Conservation (phyloP, 2,113 vertebrate species). For the Menidia beryllina region DNA sequence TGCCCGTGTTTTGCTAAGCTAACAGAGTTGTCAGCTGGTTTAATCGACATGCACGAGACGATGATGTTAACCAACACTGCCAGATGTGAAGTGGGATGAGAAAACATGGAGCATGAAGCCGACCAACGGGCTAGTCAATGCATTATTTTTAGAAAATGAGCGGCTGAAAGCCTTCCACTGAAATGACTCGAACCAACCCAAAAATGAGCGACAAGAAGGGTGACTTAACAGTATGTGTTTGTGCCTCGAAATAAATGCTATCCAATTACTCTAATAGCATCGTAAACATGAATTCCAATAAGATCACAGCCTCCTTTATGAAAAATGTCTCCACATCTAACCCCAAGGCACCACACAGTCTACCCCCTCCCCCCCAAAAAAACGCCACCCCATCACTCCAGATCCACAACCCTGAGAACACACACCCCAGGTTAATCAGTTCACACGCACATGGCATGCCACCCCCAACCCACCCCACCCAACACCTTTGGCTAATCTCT, state of each 20-base stretch:
- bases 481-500: slow-evolving; percentile 74
- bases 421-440: slow-evolving; percentile 70
- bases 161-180: no score
- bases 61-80: no score
- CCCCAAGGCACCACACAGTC: slow-evolving; percentile 9
- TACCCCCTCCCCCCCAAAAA: slow-evolving; percentile 35
- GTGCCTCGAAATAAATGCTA: slow-evolving; percentile 58
- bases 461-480: slow-evolving; percentile 55
- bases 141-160: no score
- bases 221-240: slow-evolving; percentile 38
- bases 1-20: no score
- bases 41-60: no score
- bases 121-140: no score
- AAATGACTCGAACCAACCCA: slow-evolving; percentile 19
- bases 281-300: slow-evolving; percentile 23
- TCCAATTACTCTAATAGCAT: slow-evolving; percentile 59
- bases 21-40: no score
- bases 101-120: no score
- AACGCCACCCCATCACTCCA: slow-evolving; percentile 10
- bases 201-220: slow-evolving; percentile 22
- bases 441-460: slow-evolving; percentile 61
- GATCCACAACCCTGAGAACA: slow-evolving; percentile 46
- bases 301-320: slow-evolving; percentile 26
- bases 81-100: no score
- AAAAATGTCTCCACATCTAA: slow-evolving; percentile 9